Evolutionary conservation across 2,113 vertebrate species (phyloP).

Genomic region (Sander vitreus): DNA sequence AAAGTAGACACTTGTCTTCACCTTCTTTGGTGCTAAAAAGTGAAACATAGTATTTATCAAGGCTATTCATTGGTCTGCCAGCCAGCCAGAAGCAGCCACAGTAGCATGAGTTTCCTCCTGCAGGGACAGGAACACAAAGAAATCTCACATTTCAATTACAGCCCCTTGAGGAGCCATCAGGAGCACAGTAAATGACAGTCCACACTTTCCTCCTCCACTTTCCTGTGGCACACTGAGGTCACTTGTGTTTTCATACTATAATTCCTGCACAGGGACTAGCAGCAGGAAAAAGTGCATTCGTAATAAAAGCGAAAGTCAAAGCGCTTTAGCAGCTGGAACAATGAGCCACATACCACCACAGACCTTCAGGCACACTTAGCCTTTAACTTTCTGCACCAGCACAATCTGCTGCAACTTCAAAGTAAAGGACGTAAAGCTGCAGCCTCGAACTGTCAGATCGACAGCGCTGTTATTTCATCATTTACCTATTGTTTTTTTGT

Average conservation of each 20-base stretch:
- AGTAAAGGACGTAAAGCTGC: conserved; percentile 2
- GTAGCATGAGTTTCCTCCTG: conserved; percentile 16
- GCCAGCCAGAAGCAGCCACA: conserved; percentile 27
- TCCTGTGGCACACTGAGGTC: conserved; percentile 42
- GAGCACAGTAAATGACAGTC: conserved; percentile 37
- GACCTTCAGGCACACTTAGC: conserved; percentile 20
- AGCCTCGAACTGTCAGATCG: background rate
- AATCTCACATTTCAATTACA: conserved; percentile 40
- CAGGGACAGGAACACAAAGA: conserved; percentile 30
- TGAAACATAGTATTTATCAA: conserved; percentile 21
- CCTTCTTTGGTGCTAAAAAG: background rate
- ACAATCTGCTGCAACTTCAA: conserved; percentile 2
- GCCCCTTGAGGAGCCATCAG: conserved; percentile 59
- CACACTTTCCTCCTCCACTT: conserved; percentile 46
- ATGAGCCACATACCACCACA: conserved; percentile 41
- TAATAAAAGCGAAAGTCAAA: conserved; percentile 41
- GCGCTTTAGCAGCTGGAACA: conserved; percentile 50
- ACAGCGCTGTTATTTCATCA: background rate
- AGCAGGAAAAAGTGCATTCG: conserved; percentile 29
- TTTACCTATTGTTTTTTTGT: background rate
- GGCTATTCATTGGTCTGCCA: conserved; percentile 6
- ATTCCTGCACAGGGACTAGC: conserved; percentile 30
- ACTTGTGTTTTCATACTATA: conserved; percentile 52
- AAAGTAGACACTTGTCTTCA: background rate
- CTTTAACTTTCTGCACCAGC: conserved; percentile 19